Evolutionary conservation across 2,797 vertebrate genomes (phyloP).

Genomic region (Momotus momota): DNA sequence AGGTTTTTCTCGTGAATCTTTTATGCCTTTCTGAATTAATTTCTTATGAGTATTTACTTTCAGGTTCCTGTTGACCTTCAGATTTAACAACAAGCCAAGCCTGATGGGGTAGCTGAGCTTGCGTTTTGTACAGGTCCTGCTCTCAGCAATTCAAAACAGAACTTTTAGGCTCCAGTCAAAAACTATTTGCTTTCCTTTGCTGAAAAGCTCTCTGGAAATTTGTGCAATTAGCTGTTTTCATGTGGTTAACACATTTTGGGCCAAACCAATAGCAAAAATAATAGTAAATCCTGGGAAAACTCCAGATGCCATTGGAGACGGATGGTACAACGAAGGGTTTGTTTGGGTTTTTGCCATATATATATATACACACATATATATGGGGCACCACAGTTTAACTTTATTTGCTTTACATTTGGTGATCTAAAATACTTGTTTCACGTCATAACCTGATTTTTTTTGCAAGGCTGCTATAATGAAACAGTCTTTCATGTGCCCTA

Average conservation of each 20-base stretch:
- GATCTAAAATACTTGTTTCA: neutral
- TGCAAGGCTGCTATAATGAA: neutral
- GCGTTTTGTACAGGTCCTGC: neutral
- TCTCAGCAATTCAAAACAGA: neutral
- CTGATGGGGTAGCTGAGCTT: neutral
- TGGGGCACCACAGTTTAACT: neutral
- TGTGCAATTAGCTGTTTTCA: neutral
- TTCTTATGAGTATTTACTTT: slow-evolving; percentile 54
- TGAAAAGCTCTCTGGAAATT: neutral
- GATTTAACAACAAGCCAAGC: neutral
- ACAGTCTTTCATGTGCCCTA: neutral
- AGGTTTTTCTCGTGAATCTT: slow-evolving; percentile 45
- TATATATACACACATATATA: neutral
- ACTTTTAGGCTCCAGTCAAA: neutral
- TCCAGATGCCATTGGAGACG: neutral
- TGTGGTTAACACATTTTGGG: neutral
- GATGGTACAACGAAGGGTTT: neutral
- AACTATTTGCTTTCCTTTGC: neutral
- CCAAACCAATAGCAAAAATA: neutral
- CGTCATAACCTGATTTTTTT: neutral
- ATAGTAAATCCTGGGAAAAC: neutral
- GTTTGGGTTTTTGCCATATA: neutral
- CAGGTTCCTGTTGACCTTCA: neutral
- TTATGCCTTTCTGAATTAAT: slow-evolving; percentile 57
- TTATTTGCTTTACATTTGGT: neutral